These are phyloP conservation scores for Drosophila falleni DNA, from an alignment of 2,888 invertebrate species.

Conservation along the genomic window DNA sequence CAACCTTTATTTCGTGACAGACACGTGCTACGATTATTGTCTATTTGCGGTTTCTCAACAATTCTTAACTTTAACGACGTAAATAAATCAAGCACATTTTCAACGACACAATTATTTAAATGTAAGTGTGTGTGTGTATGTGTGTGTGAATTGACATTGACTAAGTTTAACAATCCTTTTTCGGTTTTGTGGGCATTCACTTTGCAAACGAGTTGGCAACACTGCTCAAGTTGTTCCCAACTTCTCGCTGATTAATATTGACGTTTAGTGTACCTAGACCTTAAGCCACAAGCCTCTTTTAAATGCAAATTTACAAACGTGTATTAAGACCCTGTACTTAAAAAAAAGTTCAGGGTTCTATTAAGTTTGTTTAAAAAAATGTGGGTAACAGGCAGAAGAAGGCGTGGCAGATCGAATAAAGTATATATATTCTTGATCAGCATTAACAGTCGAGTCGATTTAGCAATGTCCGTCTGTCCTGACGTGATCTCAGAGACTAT, in stretches of 20 bases:
- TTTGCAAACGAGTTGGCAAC: conserved; percentile 3
- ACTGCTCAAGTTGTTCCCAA: background rate
- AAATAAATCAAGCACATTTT: conserved; percentile 24
- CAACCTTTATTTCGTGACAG: conserved; percentile 19
- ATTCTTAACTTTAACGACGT: conserved; percentile 25
- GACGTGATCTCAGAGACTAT: no score
- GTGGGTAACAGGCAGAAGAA: no score
- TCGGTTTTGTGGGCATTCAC: background rate
- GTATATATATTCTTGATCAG: no score
- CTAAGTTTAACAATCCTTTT: background rate
- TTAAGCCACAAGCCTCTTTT: no score
- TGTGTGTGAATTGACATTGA: background rate
- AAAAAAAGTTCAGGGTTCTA: no score
- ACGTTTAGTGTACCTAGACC: no score
- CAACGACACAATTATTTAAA: background rate
- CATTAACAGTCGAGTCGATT: no score
- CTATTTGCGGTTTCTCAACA: conserved; percentile 18
- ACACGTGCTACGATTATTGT: conserved; percentile 34
- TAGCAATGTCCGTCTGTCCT: no score
- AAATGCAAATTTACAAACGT: no score
- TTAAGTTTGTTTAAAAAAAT: no score
- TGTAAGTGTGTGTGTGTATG: background rate
- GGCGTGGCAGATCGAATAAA: no score
- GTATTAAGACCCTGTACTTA: no score
- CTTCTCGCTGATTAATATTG: background rate